phyloP scores from a whole-genome alignment of 1,140 invertebrate species.

The Drosophila oshimai region DNA sequence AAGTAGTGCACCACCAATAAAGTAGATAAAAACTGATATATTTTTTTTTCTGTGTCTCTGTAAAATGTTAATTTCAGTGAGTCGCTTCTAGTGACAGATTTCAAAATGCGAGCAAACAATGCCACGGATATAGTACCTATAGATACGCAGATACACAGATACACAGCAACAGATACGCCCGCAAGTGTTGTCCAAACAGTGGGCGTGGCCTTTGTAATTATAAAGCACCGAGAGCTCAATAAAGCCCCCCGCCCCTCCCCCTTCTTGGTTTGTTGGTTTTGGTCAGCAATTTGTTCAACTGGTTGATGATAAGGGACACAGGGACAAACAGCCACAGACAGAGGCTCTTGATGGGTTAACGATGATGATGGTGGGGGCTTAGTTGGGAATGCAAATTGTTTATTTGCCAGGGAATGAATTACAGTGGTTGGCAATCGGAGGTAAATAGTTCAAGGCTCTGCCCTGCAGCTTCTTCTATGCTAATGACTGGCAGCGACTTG shows the following conservation, averaged over 20 bases:
- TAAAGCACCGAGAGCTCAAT: conserved; percentile 47
- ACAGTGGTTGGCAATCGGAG: conserved; percentile 49
- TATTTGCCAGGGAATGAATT: conserved; percentile 56
- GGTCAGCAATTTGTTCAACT: conserved; percentile 67
- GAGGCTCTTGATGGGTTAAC: conserved; percentile 29
- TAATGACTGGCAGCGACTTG: conserved; percentile 54
- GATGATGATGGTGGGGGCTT: conserved; percentile 44
- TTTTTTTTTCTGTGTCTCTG: no score
- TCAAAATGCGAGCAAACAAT: conserved; percentile 46
- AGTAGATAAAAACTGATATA: no score
- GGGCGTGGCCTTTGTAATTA: conserved; percentile 62
- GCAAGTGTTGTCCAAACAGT: conserved; percentile 58
- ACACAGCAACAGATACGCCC: conserved; percentile 31
- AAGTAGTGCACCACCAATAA: no score
- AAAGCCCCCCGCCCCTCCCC: conserved; percentile 4
- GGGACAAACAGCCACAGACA: no score
- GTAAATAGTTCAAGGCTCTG: conserved; percentile 24
- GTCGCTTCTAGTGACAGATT: conserved; percentile 59
- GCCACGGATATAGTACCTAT: conserved; percentile 7
- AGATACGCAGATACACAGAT: conserved; percentile 1
- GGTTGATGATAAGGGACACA: conserved; percentile 43
- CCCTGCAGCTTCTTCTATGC: conserved; percentile 10
- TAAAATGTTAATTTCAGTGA: conserved; percentile 61
- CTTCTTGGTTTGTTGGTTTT: conserved; percentile 43
- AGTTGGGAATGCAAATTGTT: conserved; percentile 78